Percentiles rank a stretch among this genome's conserved stretches.
phyloP scores from a whole-genome alignment of 1,140 invertebrate genomes.

The Drosophila serrata region DNA sequence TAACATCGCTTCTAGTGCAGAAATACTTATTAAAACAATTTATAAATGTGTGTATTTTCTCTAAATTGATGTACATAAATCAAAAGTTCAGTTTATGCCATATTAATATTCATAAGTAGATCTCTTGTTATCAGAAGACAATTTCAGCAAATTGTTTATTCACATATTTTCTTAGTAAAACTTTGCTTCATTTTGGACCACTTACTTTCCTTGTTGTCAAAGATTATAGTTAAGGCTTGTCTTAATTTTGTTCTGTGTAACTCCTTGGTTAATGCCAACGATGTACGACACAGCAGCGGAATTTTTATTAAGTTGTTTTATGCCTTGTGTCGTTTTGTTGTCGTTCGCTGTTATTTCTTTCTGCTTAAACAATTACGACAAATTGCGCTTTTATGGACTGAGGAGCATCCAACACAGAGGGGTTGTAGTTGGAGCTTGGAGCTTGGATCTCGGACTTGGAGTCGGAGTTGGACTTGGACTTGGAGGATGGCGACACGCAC shows the following conservation, averaged over 20 bases:
- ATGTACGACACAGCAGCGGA: slow-evolving; percentile 76
- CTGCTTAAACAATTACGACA: slow-evolving; percentile 85
- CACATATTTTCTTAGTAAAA: not conserved
- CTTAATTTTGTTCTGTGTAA: slow-evolving; percentile 5
- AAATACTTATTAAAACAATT: too few relatives aligned
- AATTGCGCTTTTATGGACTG: slow-evolving; percentile 84
- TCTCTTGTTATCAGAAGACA: too few relatives aligned
- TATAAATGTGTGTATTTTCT: too few relatives aligned
- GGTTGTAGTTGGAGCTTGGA: not conserved
- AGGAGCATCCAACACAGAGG: slow-evolving; percentile 22
- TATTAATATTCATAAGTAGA: too few relatives aligned
- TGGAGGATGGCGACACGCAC: slow-evolving; percentile 49
- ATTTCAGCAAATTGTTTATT: not conserved
- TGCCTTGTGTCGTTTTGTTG: slow-evolving; percentile 66
- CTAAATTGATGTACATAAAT: too few relatives aligned
- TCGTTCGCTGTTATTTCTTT: slow-evolving; percentile 75
- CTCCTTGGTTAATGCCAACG: slow-evolving; percentile 32
- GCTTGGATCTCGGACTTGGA: not conserved
- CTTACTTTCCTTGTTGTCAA: not conserved
- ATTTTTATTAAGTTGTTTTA: slow-evolving; percentile 85
- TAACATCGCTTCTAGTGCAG: too few relatives aligned
- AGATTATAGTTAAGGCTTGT: not conserved
- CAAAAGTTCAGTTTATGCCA: too few relatives aligned
- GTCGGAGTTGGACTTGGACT: not conserved
- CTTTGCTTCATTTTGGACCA: too few relatives aligned